These are phyloP conservation scores for Pyrochroa serraticornis DNA, from an alignment of 2,888 invertebrate genomes.

Conservation along the genomic window DNA sequence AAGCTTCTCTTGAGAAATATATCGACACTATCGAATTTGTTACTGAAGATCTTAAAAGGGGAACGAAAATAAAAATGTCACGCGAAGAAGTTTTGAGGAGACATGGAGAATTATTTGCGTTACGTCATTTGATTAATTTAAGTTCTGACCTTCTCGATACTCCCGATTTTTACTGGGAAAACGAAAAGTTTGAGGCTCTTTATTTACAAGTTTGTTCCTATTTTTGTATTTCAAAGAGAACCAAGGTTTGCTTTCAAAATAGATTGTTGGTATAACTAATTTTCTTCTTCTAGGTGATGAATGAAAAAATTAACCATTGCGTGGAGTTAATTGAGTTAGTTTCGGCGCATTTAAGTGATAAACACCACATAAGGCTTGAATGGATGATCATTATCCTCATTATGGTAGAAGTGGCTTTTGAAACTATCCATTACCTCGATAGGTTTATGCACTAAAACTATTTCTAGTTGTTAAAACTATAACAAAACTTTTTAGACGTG, in stretches of 20 bases:
- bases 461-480: background rate
- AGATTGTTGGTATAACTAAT: slow-evolving; percentile 21
- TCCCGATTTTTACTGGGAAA: slow-evolving; percentile 98
- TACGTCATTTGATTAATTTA: slow-evolving; percentile 88
- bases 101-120: slow-evolving; percentile 86
- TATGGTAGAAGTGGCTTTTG: slow-evolving; percentile 91
- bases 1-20: slow-evolving; percentile 81
- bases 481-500: no score
- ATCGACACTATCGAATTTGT: slow-evolving; percentile 84
- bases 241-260: slow-evolving; percentile 61
- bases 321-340: slow-evolving; percentile 89
- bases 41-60: slow-evolving; percentile 78
- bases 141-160: slow-evolving; percentile 94
- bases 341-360: slow-evolving; percentile 87
- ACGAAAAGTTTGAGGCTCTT: slow-evolving; percentile 83
- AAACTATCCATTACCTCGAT: slow-evolving; percentile 77
- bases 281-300: slow-evolving; percentile 75
- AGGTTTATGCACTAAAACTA: slow-evolving; percentile 57
- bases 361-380: slow-evolving; percentile 90
- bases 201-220: slow-evolving; percentile 84
- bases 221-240: slow-evolving; percentile 83
- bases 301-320: slow-evolving; percentile 94
- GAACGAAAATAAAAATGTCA: slow-evolving; percentile 72
- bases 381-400: slow-evolving; percentile 98
- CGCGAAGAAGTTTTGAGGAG: slow-evolving; percentile 75